These are phyloP conservation scores for Phataginus tetradactyla DNA, from an alignment of 2,797 vertebrate species.

Conservation along the genomic window DNA sequence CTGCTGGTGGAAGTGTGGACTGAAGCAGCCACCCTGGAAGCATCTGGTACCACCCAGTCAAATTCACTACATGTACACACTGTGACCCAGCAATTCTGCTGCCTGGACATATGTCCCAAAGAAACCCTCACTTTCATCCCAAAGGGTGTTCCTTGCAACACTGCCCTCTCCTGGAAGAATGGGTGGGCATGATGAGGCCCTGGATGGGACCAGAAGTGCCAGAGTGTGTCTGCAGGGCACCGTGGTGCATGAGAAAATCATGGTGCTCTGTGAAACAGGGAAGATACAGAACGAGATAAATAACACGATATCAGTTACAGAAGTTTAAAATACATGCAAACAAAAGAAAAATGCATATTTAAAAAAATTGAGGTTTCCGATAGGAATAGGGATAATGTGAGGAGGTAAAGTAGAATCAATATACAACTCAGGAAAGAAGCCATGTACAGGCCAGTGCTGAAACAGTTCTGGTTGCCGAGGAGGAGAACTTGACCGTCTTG, in stretches of 20 bases:
- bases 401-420: too few species aligned
- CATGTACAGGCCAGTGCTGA: accelerated
- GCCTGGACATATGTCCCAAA: accelerated
- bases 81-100: not conserved
- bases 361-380: not conserved
- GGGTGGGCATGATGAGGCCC: accelerated
- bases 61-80: accelerated
- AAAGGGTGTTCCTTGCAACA: accelerated
- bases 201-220: not conserved
- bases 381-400: accelerated
- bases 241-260: not conserved
- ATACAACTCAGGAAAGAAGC: not conserved
- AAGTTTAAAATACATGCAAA: not conserved
- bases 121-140: not conserved
- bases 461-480: not conserved
- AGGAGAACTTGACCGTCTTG: too few species aligned
- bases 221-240: not conserved
- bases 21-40: not conserved
- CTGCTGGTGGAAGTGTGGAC: not conserved
- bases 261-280: not conserved
- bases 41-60: not conserved
- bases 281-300: not conserved
- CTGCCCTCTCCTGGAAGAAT: not conserved
- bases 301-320: accelerated
- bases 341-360: not conserved